phyloP scores from a whole-genome alignment of 1,140 invertebrate genomes.

The Prorops nasuta region DNA sequence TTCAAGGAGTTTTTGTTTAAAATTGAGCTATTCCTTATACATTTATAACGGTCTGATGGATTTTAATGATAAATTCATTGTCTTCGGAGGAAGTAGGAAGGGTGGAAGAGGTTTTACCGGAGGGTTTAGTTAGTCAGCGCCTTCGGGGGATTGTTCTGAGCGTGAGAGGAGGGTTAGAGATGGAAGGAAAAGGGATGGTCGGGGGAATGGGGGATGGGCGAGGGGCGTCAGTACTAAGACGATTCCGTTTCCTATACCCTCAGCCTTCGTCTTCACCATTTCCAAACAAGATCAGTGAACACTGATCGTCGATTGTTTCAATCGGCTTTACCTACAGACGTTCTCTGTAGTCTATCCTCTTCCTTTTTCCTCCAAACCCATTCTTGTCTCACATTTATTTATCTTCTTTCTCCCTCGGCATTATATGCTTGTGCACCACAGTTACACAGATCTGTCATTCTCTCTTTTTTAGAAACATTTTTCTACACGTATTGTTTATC shows the following conservation, averaged over 20 bases:
- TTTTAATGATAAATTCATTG: no score
- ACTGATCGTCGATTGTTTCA: conserved; percentile 35
- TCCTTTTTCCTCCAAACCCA: not conserved
- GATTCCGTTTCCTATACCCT: not conserved
- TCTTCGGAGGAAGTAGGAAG: not conserved
- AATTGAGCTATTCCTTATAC: no score
- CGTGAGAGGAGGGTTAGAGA: not conserved
- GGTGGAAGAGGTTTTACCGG: not conserved
- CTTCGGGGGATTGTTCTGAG: not conserved
- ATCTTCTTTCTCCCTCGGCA: no score
- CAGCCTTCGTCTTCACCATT: conserved; percentile 9
- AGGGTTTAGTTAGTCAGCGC: not conserved
- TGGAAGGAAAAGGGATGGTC: no score
- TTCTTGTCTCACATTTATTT: no score
- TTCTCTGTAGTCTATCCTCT: not conserved
- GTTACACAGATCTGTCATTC: no score
- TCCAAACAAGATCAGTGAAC: conserved; percentile 28
- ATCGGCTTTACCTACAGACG: conserved; percentile 27
- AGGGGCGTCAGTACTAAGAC: not conserved
- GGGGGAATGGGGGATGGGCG: no score
- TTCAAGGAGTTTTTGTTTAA: no score
- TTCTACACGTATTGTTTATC: no score
- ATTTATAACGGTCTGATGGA: no score
- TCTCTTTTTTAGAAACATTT: no score
- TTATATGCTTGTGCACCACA: no score